Conservation (phyloP, 92 coral and sea anemone species). For the Diadumene lineata region DNA sequence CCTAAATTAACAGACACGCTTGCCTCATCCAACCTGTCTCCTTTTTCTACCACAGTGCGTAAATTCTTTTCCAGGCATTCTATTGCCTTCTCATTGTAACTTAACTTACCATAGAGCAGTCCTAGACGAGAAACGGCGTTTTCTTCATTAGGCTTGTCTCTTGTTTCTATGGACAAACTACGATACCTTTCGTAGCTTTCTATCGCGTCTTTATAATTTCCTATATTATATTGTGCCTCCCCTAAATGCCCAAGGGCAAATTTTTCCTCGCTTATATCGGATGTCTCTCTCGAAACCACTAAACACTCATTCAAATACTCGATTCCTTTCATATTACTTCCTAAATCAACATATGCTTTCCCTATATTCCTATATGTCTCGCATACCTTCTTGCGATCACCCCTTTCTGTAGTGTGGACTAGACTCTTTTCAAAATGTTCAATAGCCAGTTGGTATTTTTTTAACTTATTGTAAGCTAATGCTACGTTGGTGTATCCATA, state of each 20-base stretch:
- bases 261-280: background rate
- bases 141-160: conserved; percentile 12
- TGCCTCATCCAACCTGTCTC: background rate
- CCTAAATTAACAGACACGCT: background rate
- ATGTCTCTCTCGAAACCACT: background rate
- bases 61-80: background rate
- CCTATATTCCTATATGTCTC: background rate
- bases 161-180: conserved; percentile 5
- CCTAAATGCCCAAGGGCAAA: background rate
- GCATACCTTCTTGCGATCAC: background rate
- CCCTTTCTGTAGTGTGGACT: background rate
- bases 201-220: conserved; percentile 18
- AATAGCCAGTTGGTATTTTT: background rate
- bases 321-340: conserved; percentile 8
- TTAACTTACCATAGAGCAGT: background rate
- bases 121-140: background rate
- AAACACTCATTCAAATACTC: background rate
- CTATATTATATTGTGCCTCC: background rate
- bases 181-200: conserved; percentile 2
- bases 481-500: background rate
- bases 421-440: conserved; percentile 1
- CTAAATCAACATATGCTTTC: background rate
- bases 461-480: background rate
- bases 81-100: background rate
- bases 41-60: background rate